A percentile compares a stretch with the other conserved stretches of the same genome.
These are phyloP conservation scores for Australoheros scitulus DNA, from an alignment of 2,113 vertebrate genomes.

Conservation along the genomic window DNA sequence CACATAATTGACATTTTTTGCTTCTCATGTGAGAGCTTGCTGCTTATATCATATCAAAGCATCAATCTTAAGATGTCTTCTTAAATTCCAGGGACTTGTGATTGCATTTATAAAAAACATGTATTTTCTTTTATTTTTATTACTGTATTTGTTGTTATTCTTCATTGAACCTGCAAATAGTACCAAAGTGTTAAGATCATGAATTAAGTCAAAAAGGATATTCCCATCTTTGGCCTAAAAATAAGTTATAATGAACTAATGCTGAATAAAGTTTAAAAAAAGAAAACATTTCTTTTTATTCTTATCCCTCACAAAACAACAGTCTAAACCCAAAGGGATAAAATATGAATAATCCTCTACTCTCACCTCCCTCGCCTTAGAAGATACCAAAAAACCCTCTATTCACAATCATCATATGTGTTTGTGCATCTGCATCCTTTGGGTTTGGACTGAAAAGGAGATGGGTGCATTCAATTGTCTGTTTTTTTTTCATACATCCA, in stretches of 20 bases:
- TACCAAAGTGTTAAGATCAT: neutral
- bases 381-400: slow-evolving; percentile 12
- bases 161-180: neutral
- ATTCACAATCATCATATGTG: neutral
- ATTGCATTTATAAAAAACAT: neutral
- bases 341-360: slow-evolving; percentile 26
- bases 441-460: slow-evolving; percentile 32
- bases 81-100: neutral
- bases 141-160: neutral
- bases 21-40: neutral
- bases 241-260: neutral
- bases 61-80: neutral
- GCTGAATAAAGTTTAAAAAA: neutral
- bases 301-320: neutral
- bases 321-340: neutral
- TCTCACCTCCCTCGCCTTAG: neutral
- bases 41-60: neutral
- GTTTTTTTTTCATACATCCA: slow-evolving; percentile 34
- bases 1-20: neutral
- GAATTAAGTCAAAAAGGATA: slow-evolving; percentile 6
- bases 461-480: slow-evolving; percentile 14
- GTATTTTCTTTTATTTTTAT: neutral
- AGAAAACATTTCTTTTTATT: slow-evolving; percentile 13
- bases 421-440: slow-evolving; percentile 16
- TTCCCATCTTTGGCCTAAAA: neutral